These are phyloP conservation scores for Phodopus roborovskii DNA, from an alignment of 2,113 vertebrate genomes.

Conservation along the genomic window DNA sequence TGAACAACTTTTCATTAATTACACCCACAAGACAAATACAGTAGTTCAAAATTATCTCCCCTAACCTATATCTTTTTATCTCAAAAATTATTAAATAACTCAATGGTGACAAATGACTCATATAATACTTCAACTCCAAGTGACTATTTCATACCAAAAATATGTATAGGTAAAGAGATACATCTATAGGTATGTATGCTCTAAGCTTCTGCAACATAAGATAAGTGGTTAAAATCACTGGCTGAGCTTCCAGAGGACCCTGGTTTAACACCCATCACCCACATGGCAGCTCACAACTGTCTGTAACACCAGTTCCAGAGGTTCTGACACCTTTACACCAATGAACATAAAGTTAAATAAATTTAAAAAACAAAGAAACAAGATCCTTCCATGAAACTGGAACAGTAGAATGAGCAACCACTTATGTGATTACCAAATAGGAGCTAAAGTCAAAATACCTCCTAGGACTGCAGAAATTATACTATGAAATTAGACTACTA, in stretches of 20 bases:
- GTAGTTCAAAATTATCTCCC: background rate
- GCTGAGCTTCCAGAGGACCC: too few relatives aligned
- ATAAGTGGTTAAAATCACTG: too few relatives aligned
- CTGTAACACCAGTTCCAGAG: too few relatives aligned
- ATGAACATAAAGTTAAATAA: too few relatives aligned
- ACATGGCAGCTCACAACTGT: too few relatives aligned
- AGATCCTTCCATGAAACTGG: background rate
- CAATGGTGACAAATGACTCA: background rate
- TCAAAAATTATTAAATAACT: conserved; percentile 40
- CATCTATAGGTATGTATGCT: background rate
- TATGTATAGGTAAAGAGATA: background rate
- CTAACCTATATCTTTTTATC: conserved; percentile 17
- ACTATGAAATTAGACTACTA: background rate
- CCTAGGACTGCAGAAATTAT: conserved; percentile 21
- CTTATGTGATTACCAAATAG: background rate
- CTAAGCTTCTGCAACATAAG: conserved; percentile 32
- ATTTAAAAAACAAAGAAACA: background rate
- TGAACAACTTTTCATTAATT: conserved; percentile 9
- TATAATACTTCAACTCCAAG: conserved; percentile 29
- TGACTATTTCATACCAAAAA: conserved; percentile 13
- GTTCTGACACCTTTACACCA: too few relatives aligned
- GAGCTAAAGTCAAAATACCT: background rate
- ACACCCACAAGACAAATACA: background rate
- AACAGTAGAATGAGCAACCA: background rate
- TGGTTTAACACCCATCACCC: too few relatives aligned